These are phyloP conservation scores for Bos indicus DNA, from an alignment of 2,113 vertebrate species.

Conservation along the genomic window DNA sequence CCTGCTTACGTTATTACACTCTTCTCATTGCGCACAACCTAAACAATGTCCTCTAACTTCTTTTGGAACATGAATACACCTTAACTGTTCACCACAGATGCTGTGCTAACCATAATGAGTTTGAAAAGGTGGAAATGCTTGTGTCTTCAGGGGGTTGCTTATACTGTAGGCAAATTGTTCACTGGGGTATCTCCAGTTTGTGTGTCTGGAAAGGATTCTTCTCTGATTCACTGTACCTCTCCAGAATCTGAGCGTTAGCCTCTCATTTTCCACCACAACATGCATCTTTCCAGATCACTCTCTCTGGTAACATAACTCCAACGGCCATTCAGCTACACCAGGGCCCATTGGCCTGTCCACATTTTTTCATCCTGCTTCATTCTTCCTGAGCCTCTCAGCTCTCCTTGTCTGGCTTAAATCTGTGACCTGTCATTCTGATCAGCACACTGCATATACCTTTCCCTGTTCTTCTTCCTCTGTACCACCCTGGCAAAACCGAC, in stretches of 20 bases:
- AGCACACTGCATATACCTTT: background rate
- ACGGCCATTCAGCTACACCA: background rate
- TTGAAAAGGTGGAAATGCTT: background rate
- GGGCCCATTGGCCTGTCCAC: background rate
- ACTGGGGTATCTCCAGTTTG: background rate
- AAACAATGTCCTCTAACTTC: background rate
- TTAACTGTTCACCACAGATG: background rate
- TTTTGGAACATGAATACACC: background rate
- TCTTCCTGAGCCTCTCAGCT: background rate
- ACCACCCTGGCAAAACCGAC: no score
- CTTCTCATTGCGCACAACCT: background rate
- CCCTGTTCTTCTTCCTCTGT: background rate
- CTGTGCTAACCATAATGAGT: background rate
- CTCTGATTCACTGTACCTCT: no score
- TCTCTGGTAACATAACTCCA: background rate
- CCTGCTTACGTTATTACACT: background rate
- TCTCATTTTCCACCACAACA: background rate
- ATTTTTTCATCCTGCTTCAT: background rate
- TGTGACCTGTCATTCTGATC: background rate
- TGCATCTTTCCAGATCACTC: background rate
- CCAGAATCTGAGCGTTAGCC: background rate
- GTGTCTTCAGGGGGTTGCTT: background rate
- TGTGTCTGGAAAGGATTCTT: background rate
- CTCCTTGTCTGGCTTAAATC: background rate
- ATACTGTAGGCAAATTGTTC: rapidly evolving